Evolutionary conservation across 1,140 invertebrate genomes (phyloP), one percentile per base, ranked within the genome.

Genomic region (Drosophila truncata): DNA sequence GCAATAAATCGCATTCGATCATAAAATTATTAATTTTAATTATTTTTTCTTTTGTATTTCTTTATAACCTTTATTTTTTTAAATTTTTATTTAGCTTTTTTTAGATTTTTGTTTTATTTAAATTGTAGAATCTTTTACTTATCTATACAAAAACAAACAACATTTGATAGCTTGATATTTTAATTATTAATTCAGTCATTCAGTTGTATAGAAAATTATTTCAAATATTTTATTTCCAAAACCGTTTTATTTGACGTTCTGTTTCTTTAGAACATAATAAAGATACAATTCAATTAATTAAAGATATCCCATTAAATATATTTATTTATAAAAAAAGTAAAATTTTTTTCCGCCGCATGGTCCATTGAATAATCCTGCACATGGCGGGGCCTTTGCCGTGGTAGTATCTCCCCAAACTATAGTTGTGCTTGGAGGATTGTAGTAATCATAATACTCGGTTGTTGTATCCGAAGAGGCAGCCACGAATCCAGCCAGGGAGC

Each of bases 321-420:
- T 2, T 52, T 33, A 52, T 20, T 52, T 52, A 52, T 52, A 52
- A 52, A 52, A 52, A 13, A 52, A 52, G 7, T 52, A 52, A 0
- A 52, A 31, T 20, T 52, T 52, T 14, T 20, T 33, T n/a, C n/a
- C 49, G 18, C 29, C 29, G 29, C 49, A 52, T 3, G 29, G 27
- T 18, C 47, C 27, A 8, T 18, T 2, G n/a, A 13, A 2, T 0
- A 16, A 2, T 49, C 14, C 39, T 14, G 14, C 27, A 20, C 63
- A 47, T 20, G 55, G 63, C 0, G 31, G 23, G 23, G 11, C 20
- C 25, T 20, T 37, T 8, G 60, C 11, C 8, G 31, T 39, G 20
- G 46, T 23, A 20, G 23, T 31, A 29, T 31, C 27, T 27, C 4
- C 10, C 27, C 49, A 16, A 16, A 5, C 8, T 37, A 55, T 16